Evolutionary conservation across 2,797 vertebrate species (phyloP).

Genomic region (Staurois parvus): DNA sequence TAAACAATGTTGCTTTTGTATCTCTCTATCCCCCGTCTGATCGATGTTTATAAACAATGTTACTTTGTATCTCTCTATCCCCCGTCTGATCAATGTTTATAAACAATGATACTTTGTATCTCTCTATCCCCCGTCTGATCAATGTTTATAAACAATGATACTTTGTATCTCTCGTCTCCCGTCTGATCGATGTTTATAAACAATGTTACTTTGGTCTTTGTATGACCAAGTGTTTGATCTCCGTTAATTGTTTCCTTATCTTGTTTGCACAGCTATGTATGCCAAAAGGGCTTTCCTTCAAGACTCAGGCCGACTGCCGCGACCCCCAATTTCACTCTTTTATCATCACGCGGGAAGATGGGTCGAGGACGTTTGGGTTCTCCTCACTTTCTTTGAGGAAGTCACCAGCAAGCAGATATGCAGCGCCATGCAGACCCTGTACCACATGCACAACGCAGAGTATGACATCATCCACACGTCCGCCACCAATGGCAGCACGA

Average conservation of each 20-base stretch:
- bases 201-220: too few species aligned
- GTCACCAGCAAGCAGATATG: constrained; percentile 99
- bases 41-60: too few species aligned
- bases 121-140: too few species aligned
- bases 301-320: constrained; percentile 90
- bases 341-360: constrained; percentile 98
- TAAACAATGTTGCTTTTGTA: too few species aligned
- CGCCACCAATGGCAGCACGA: constrained; percentile 78
- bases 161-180: too few species aligned
- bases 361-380: constrained; percentile 96
- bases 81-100: too few species aligned
- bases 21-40: too few species aligned
- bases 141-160: too few species aligned
- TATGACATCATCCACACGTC: constrained; percentile 89
- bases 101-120: too few species aligned
- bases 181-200: too few species aligned
- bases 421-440: constrained; percentile 98
- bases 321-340: constrained; percentile 97
- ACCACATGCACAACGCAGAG: constrained; percentile 99
- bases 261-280: constrained; percentile 82
- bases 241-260: not conserved
- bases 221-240: not conserved
- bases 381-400: constrained; percentile 97
- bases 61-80: too few species aligned
- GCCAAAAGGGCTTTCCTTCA: constrained; percentile 90